Percentiles rank a stretch among this genome's conserved stretches.
phyloP scores from a whole-genome alignment of 2,888 invertebrate genomes.

The Maniola hyperantus region DNA sequence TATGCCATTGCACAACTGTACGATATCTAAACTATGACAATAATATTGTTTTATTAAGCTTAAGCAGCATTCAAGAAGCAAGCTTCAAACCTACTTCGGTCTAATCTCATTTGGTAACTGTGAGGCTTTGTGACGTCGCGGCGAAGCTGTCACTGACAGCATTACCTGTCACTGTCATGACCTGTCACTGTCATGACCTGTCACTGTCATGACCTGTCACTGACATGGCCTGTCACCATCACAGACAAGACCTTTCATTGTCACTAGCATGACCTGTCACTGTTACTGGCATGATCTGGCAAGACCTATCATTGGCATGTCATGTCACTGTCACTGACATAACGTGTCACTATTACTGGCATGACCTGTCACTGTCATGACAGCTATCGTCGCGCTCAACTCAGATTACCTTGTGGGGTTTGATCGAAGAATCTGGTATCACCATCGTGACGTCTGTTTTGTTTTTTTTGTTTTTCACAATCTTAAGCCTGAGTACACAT shows the following conservation, averaged over 20 bases:
- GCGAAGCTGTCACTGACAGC: constrained; percentile 32
- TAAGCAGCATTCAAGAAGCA: constrained; percentile 48
- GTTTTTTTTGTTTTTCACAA: constrained; percentile 42
- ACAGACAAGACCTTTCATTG: constrained; percentile 44
- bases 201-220: constrained; percentile 36
- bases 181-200: constrained; percentile 40
- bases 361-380: constrained; percentile 42
- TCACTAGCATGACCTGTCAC: constrained; percentile 39
- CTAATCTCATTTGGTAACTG: constrained; percentile 99
- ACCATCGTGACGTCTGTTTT: constrained; percentile 79
- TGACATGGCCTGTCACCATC: constrained; percentile 42
- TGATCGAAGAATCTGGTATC: constrained; percentile 81
- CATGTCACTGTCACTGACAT: constrained; percentile 38
- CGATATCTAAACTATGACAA: neutral
- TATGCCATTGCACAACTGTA: no score
- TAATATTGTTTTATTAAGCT: constrained; percentile 24
- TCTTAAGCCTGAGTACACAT: no score
- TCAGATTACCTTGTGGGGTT: constrained; percentile 95
- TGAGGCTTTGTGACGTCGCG: constrained; percentile 85
- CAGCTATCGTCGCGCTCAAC: constrained; percentile 63
- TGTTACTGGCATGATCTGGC: constrained; percentile 42
- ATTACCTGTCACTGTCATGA: constrained; percentile 45
- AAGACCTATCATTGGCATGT: constrained; percentile 47
- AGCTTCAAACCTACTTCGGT: constrained; percentile 83
- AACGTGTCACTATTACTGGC: constrained; percentile 43